These are phyloP conservation scores for Pedionomus torquatus DNA, from an alignment of 2,113 vertebrate species.

Conservation along the genomic window DNA sequence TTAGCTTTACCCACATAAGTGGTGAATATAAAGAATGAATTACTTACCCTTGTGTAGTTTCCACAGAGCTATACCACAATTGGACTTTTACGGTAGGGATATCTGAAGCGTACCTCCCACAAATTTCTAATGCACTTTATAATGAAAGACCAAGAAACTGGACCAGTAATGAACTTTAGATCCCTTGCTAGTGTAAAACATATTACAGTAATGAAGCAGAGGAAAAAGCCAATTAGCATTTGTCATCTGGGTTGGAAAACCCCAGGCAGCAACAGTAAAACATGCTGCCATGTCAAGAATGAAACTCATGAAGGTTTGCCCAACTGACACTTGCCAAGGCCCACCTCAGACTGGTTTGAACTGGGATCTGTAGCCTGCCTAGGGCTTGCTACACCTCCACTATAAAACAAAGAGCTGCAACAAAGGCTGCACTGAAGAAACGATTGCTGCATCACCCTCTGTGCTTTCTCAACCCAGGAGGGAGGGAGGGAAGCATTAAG, in stretches of 20 bases:
- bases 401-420: neutral
- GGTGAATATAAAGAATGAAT: neutral
- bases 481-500: neutral
- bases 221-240: neutral
- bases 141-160: neutral
- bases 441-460: neutral
- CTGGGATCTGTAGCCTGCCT: fast-evolving
- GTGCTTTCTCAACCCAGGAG: neutral
- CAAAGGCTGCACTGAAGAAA: neutral
- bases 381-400: neutral
- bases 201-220: neutral
- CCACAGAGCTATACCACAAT: fast-evolving
- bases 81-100: neutral
- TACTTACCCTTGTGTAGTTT: neutral
- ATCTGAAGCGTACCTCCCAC: neutral
- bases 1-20: neutral
- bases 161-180: neutral
- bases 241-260: neutral
- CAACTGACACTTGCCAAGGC: neutral
- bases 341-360: neutral
- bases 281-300: neutral
- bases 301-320: neutral
- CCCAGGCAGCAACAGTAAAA: neutral
- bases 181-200: neutral
- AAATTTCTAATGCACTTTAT: neutral